phyloP scores from a whole-genome alignment of 2,888 invertebrate species.

The Phragmatobia fuliginosa region DNA sequence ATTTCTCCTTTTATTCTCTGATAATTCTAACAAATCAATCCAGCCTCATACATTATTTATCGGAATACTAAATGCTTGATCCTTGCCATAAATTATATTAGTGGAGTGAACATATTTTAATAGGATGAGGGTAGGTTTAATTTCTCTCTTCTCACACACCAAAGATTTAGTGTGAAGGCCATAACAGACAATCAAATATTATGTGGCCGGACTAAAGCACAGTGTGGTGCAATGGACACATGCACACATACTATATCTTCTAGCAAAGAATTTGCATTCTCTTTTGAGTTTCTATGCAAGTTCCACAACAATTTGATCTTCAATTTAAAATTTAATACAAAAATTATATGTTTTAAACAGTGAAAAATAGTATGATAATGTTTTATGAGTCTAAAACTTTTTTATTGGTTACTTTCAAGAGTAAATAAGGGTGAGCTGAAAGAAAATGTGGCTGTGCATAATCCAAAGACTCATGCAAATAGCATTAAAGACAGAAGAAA shows the following conservation, averaged over 20 bases:
- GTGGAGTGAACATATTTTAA: not conserved
- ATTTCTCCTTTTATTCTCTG: too few species aligned
- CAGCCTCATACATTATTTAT: not conserved
- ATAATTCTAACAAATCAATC: not conserved
- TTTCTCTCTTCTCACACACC: not conserved
- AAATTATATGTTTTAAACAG: not conserved
- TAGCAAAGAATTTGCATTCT: too few species aligned
- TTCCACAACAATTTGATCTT: too few species aligned
- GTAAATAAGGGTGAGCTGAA: conserved; percentile 23
- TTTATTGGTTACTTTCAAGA: not conserved
- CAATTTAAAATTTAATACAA: not conserved
- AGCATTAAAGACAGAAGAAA: conserved; percentile 65
- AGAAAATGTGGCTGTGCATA: conserved; percentile 24
- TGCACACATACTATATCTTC: too few species aligned
- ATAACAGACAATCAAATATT: too few species aligned
- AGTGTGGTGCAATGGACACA: too few species aligned
- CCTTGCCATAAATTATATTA: not conserved
- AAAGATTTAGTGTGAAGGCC: too few species aligned
- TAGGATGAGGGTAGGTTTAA: not conserved
- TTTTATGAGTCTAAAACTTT: not conserved
- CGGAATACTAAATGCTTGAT: not conserved
- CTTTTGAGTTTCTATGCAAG: too few species aligned
- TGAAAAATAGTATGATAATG: too few species aligned
- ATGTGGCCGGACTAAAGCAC: too few species aligned
- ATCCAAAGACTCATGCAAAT: conserved; percentile 19